Evolutionary conservation across 2,797 vertebrate species (phyloP).

Genomic region (Ctenopoma kingsleyae): DNA sequence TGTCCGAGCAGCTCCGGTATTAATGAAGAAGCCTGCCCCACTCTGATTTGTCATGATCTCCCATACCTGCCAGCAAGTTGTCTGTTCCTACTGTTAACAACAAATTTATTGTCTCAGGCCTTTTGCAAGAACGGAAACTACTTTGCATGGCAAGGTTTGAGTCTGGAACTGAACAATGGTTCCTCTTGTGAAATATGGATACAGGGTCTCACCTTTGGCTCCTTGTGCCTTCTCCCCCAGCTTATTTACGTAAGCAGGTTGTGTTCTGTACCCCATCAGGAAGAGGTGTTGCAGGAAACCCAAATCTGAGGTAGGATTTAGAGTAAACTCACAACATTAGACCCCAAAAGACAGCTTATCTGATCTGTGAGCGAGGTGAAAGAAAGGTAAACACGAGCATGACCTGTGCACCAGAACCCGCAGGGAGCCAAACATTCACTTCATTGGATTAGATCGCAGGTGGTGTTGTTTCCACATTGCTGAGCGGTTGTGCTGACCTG

Average conservation of each 20-base stretch:
- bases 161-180: conserved; percentile 81
- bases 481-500: conserved; percentile 45
- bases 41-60: conserved; percentile 53
- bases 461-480: conserved; percentile 43
- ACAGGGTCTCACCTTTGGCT: conserved; percentile 85
- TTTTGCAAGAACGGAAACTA: conserved; percentile 77
- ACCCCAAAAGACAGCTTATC: conserved; percentile 67
- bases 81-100: conserved; percentile 62
- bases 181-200: conserved; percentile 82
- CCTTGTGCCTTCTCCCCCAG: conserved; percentile 74
- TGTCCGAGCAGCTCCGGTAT: conserved; percentile 4
- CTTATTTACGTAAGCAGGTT: conserved; percentile 85
- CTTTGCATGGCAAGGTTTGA: conserved; percentile 79
- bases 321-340: conserved; percentile 68
- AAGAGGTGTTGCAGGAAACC: conserved; percentile 86
- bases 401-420: conserved; percentile 54
- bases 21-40: conserved; percentile 42
- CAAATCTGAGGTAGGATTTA: conserved; percentile 70
- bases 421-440: conserved; percentile 43
- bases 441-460: conserved; percentile 29
- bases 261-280: conserved; percentile 80
- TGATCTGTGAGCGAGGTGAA: conserved; percentile 53
- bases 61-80: conserved; percentile 56
- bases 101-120: conserved; percentile 73
- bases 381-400: conserved; percentile 53